Base-by-base conservation (phyloP, 2,797 vertebrate species). In the Gambusia yucatana region DNA sequence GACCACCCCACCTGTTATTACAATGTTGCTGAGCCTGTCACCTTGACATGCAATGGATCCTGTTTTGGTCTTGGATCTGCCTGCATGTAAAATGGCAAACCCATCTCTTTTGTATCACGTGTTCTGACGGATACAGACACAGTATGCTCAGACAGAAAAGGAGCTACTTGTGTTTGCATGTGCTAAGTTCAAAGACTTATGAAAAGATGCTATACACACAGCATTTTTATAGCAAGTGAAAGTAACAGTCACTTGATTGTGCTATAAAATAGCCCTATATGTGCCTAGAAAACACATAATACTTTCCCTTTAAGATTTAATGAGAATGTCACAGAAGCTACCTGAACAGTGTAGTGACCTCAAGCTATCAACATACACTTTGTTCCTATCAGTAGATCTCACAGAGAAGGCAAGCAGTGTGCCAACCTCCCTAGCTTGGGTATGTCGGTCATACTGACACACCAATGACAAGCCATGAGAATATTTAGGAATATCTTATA, bases 121-220 rank as follows among this genome's bases (percentile, higher is more conserved):
- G 63, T 77, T 0, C 33, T 86, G 4, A 84, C 72, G 3, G 47
- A 86, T 11, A 84, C 75, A 4, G 79, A 86, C 44, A 25, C 0
- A 8, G 0, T 78, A 84, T 33, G 75, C 76, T 0, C 59, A 82
- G 30, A 86, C 78, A 1, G 75, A 88, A 1, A 86, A 75, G 6
- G 55, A 84, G 28, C 63, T 86, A 1, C 47, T 77, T 1, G 67
- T 80, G 33, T 85, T 83, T 76, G 78, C 78, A 1, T 82, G 69
- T 25, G 44, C 52, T 4, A 74, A 74, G 47, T 74, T 74, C 73
- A 59, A 30, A 39, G 73, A 59, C 10, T 74, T 47, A 47, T 33
- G 33, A 33, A 47, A 47, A 47, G 14, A 47, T 47, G 46, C 17
- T 47, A 17, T 47, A 47, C 46, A 44, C 10, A 47, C 46, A 47